These are phyloP conservation scores for Microtus oregoni DNA, from an alignment of 2,113 vertebrate species.

Conservation along the genomic window DNA sequence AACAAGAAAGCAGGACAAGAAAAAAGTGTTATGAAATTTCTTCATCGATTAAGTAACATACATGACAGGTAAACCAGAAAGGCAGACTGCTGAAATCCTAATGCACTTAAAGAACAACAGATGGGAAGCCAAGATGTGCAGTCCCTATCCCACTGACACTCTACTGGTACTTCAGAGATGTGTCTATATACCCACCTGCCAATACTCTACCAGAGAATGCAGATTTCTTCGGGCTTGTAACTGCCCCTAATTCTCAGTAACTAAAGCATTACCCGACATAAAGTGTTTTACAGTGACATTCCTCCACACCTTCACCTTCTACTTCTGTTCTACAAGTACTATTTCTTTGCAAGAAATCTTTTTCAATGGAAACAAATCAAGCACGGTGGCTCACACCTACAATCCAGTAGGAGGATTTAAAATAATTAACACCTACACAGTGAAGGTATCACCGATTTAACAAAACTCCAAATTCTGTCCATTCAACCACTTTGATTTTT, in stretches of 20 bases:
- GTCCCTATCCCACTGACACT: slow-evolving; percentile 66
- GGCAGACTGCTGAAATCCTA: slow-evolving; percentile 73
- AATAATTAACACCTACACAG: background rate
- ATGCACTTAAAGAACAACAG: slow-evolving; percentile 77
- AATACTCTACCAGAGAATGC: slow-evolving; percentile 55
- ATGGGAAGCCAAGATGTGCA: slow-evolving; percentile 77
- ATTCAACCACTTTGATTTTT: background rate
- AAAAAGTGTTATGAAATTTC: slow-evolving; percentile 78
- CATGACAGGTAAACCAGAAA: slow-evolving; percentile 81
- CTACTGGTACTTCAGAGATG: slow-evolving; percentile 64
- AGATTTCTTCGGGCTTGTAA: slow-evolving; percentile 58
- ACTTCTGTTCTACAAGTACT: slow-evolving; percentile 39
- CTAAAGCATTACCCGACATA: slow-evolving; percentile 12
- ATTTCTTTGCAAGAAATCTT: slow-evolving; percentile 44
- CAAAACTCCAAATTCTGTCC: slow-evolving; percentile 30
- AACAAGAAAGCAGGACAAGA: slow-evolving; percentile 83
- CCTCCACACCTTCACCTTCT: background rate
- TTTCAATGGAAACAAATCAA: slow-evolving; percentile 53
- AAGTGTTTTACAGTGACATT: slow-evolving; percentile 37
- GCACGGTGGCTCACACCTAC: background rate
- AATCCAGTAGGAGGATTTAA: background rate
- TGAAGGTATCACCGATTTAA: slow-evolving; percentile 23
- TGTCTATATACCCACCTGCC: slow-evolving; percentile 57
- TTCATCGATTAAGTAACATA: slow-evolving; percentile 81
- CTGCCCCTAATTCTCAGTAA: background rate